Evolutionary conservation across 2,888 invertebrate genomes (phyloP), one percentile per base, ranked within the genome.

Genomic region (Rhagonycha fulva): DNA sequence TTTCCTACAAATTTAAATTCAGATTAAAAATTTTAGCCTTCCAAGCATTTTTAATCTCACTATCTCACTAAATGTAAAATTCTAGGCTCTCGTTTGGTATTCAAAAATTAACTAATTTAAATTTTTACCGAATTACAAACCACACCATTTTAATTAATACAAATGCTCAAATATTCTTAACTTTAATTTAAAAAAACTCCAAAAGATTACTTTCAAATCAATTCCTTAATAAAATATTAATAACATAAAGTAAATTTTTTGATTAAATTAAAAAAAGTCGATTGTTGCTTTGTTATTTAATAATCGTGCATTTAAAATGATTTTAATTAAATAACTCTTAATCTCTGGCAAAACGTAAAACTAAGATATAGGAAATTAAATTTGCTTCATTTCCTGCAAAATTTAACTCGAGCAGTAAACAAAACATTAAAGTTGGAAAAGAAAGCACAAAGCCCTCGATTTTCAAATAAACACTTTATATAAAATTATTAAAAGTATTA

Each of bases 301-400:
- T 47, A 47, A 47, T 47, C 47, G 47, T 47, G 47, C 47, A n/a
- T 47, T 47, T 47, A n/a, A 32, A 47, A n/a, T 47, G 47, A 47
- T 47, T 47, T 47, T 12, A 47, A 47, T 47, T n/a, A 47, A 47
- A 47, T 47, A 47, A 47, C 47, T 47, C 47, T 47, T 47, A 47
- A 47, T 47, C 47, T 47, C n/a, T 47, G n/a, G 47, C 60, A 67
- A 61, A 72, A 72, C 61, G 67, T 67, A 72, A 63, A 47, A 72
- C 60, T 72, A 32, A 72, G 72, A 72, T 72, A 68, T 72, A 72
- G 72, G 72, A 72, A 72, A 72, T 72, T 72, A 71, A 72, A 67
- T 72, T 72, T 67, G 72, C 26, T 72, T 72, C 67, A 72, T 72
- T 72, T 72, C 72, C 72, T 72, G 23, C 47, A 11, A 47, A 67